These are phyloP conservation scores for Pseudomyrmex flavicornis DNA, from an alignment of 1,140 invertebrate genomes.

Conservation along the genomic window DNA sequence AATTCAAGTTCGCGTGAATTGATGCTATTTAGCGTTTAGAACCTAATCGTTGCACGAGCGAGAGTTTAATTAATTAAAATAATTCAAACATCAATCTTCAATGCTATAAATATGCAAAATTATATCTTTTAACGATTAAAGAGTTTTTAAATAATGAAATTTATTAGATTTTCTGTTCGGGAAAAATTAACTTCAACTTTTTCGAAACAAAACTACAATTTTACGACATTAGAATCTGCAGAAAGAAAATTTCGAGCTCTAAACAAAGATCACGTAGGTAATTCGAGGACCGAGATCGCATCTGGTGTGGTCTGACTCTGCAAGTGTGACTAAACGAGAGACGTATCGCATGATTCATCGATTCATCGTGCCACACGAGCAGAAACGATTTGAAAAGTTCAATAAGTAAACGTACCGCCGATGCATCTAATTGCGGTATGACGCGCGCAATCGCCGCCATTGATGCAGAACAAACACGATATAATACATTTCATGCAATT, in stretches of 20 bases:
- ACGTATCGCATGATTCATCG: conserved; percentile 68
- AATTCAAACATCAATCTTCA: not conserved
- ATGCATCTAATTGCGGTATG: conserved; percentile 14
- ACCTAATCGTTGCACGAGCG: too few species aligned
- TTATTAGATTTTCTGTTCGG: not conserved
- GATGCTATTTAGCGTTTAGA: conserved; percentile 19
- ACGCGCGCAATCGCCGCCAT: conserved; percentile 10
- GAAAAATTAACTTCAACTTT: not conserved
- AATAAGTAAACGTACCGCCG: conserved; percentile 15
- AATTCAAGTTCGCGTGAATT: conserved; percentile 13
- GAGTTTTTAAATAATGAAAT: not conserved
- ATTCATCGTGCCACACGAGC: conserved; percentile 51
- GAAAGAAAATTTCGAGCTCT: not conserved
- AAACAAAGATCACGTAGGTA: conserved; percentile 51
- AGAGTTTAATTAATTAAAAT: conserved; percentile 12
- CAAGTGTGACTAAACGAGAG: conserved; percentile 36
- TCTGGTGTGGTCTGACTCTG: conserved; percentile 58
- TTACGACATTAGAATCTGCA: not conserved
- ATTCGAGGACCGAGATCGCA: conserved; percentile 53
- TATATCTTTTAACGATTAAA: not conserved
- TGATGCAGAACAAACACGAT: conserved; percentile 39
- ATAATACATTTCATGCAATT: conserved; percentile 24
- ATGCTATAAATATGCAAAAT: not conserved
- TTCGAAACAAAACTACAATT: too few species aligned
- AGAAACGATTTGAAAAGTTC: conserved; percentile 63